phyloP scores from a whole-genome alignment of 2,888 invertebrate genomes.

The Colostygia pectinataria region DNA sequence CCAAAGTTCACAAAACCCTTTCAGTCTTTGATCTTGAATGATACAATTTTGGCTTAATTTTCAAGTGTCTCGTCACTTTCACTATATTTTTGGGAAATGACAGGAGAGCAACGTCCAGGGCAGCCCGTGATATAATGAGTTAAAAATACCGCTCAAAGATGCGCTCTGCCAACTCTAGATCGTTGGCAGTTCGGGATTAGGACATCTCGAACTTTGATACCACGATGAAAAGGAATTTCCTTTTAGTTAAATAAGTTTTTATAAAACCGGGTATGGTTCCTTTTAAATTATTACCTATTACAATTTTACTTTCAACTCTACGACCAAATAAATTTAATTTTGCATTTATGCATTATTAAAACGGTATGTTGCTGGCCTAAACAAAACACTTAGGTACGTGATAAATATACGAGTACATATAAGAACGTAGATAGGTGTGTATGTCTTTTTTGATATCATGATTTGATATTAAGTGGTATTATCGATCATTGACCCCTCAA shows the following conservation, averaged over 20 bases:
- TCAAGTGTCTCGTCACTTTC: constrained; percentile 69
- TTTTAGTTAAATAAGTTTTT: constrained; percentile 22
- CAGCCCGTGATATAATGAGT: constrained; percentile 79
- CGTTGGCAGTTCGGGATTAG: constrained; percentile 62
- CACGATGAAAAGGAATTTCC: constrained; percentile 45
- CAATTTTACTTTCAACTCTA: no score
- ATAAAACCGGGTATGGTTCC: no score
- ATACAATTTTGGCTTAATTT: constrained; percentile 46
- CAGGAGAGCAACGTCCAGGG: constrained; percentile 72
- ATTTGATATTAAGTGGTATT: constrained; percentile 20
- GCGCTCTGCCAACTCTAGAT: constrained; percentile 77
- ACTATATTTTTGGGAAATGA: constrained; percentile 63
- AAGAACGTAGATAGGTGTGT: no score
- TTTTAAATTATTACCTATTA: no score
- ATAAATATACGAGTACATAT: no score
- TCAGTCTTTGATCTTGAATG: constrained; percentile 39
- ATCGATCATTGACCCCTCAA: constrained; percentile 41
- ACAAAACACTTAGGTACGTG: no score
- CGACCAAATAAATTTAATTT: no score
- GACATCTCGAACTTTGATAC: constrained; percentile 76
- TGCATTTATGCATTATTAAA: no score
- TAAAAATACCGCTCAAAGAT: constrained; percentile 82
- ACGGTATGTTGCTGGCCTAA: no score
- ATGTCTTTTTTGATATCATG: no score
- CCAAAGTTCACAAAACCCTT: constrained; percentile 28